phyloP scores from a whole-genome alignment of 2,113 vertebrate genomes.

The Dendrocopos noguchii region DNA sequence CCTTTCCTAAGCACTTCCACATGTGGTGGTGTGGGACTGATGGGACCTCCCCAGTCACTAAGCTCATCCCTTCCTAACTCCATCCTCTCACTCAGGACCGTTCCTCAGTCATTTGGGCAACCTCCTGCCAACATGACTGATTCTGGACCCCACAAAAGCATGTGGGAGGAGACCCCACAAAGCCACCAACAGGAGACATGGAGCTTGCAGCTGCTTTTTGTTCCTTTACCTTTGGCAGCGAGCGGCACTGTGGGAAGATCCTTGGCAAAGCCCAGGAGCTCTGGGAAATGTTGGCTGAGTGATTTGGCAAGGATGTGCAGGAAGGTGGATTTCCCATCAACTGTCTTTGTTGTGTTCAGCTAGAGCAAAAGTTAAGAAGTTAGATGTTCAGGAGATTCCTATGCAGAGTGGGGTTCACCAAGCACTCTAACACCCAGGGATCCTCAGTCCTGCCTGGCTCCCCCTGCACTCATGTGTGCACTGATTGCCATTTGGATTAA shows the following conservation, averaged over 20 bases:
- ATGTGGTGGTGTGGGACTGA: fast-evolving
- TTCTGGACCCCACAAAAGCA: not conserved
- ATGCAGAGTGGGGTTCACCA: fast-evolving
- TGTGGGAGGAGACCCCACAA: not conserved
- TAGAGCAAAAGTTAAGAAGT: conserved; percentile 53
- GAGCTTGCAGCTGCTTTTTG: not conserved
- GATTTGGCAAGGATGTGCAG: conserved; percentile 99
- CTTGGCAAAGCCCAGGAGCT: conserved; percentile 93
- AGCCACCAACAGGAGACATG: not conserved
- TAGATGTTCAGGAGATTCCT: not conserved
- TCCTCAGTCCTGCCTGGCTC: not conserved
- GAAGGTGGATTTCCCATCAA: conserved; percentile 97
- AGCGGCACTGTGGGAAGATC: conserved; percentile 93
- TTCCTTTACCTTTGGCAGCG: conserved; percentile 91
- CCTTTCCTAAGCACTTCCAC: not conserved
- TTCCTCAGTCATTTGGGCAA: not conserved
- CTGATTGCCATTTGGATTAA: not conserved
- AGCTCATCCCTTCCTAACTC: not conserved
- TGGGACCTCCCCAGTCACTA: not conserved
- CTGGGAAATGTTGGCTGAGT: conserved; percentile 96
- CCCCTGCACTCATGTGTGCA: fast-evolving
- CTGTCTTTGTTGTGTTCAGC: conserved; percentile 97
- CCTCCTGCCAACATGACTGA: not conserved
- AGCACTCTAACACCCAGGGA: not conserved
- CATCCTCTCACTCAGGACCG: not conserved